Base-by-base conservation (phyloP, 1,140 invertebrate species). In the Nylanderia fulva region DNA sequence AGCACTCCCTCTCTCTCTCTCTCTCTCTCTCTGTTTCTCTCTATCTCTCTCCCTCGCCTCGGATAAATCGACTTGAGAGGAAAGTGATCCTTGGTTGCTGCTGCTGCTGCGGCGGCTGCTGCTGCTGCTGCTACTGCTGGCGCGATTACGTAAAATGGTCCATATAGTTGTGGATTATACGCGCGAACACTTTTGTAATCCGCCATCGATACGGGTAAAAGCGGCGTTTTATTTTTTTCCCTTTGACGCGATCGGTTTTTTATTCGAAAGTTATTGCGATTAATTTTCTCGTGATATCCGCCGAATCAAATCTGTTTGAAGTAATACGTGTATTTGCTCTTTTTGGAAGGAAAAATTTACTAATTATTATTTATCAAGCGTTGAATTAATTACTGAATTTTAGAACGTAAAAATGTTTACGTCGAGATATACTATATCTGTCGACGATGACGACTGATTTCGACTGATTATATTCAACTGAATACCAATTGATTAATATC, bases 81-180 rank as follows among this genome's bases (percentile, higher is more conserved):
- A 76, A 84, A 76, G 80, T 86, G 66, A 82, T 63, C 86, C 76
- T 75, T 69, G 86, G 60, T 48, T 82, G 66, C 66, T 80, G 77
- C 64, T 45, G 39, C 29, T 36, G n/a, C n/a, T 45, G 39, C 29
- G 21, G n/a, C n/a, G 27, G 72, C 54, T 42, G 39, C 8, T 39
- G 7, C 29, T 42, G 39, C 0, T 63, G 29, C 36, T 66, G 36
- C n/a, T 18, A 13, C 15, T 80, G 36, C 64, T 71, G 54, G 66
- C 64, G 36, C 77, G 77, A 82, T 82, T 82, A 69, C 63, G 45
- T 79, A 71, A 82, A 82, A 36, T 71, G 39, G n/a, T n/a, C 48
- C 71, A 60, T 52, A 52, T 80, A 71, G 36, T 71, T 48, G 66
- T 54, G 77, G 77, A 82, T 82, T 72, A 48, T 48, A 82, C 52